Base-by-base conservation (phyloP, 1,140 invertebrate genomes). In the Arion vulgaris region DNA sequence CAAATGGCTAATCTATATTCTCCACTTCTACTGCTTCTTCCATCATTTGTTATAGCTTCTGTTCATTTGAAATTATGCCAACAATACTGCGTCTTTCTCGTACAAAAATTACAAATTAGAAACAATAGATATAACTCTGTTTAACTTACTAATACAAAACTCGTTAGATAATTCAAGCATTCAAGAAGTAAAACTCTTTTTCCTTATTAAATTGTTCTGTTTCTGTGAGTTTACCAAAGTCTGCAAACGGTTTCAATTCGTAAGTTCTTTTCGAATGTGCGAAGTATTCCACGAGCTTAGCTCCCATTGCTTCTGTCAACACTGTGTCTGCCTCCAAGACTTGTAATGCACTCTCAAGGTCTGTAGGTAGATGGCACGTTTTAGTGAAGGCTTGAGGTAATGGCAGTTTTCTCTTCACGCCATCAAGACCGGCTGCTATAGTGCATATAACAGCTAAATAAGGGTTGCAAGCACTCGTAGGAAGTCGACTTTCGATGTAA, bases 261-360 rank as follows among this genome's bases (percentile, higher is more conserved):
- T 7, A 66, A 7, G n/a, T 66, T 17, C n/a, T 28, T 28, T 66
- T 66, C 1, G 62, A 66, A 17, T 45, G 38, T 5, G 68, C 23
- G 53, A 49, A 82, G 26, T 39, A 38, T 26, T 82, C 38, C 80
- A 82, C 80, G 19, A 82, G 72, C 4, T 53, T 41, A 15, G 49
- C 73, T 0, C 80, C 80, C 26, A 82, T 73, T 7, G 75, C 51
- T 49, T 36, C 53, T 15, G 72, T 28, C 26, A 82, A 36, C 36
- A 68, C 51, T 53, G 57, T 57, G 39, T 82, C 80, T 0, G 74
- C 75, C 26, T 82, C 80, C 39, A 82, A 28, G 38, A 73, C 80
- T 17, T 82, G 28, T 53, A 82, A 38, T 13, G 80, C 80, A 41
- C 72, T 69, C 19, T 53, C 36, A 32, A 82, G 72, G n/a, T 69